Base-by-base conservation (phyloP, 2,113 vertebrate genomes). In the Pangasianodon hypophthalmus region DNA sequence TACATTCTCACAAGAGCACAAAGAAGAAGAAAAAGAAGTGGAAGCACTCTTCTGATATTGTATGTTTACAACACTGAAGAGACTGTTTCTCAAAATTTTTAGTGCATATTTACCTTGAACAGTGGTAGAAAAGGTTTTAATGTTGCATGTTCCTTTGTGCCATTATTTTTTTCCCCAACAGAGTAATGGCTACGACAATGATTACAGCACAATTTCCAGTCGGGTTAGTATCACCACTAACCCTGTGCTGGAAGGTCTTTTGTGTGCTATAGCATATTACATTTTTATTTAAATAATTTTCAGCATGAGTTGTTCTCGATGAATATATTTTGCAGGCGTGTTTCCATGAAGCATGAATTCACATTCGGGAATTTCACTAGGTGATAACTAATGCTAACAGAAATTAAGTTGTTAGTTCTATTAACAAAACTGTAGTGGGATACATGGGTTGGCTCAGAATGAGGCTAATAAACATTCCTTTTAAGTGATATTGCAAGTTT, bases 151-250 rank as follows among this genome's bases (percentile, higher is more conserved):
- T 21, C 37, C 11, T n/a, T 81, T 81, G 14, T 37, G 4, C 92
- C 81, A 71, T 91, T 41, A 94, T 86, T 88, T 6, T 37, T 94
- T 46, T 90, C 86, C 89, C 73, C 50, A 82, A 91, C 97, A 99
- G 97, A 97, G 94, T 89, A 97, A 97, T 91, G 96, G 97, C 93
- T 96, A 91, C 87, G 96, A 97, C 62, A 97, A 97, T 88, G 95
- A 97, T 0, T 13, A 95, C 88, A 96, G 92, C 88, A 95, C 96
- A 87, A 92, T 97, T 89, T 96, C 97, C 94, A 96, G 96, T 97
- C 96, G 98, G 97, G 97, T 99, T 90, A 96, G 97, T 98, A 95
- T 95, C 94, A 21, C 14, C n/a, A 58, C 44, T 60, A 87, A 88
- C 26, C 41, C 9, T 89, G 69, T 88, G 80, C 29, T 80, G 44